These are phyloP conservation scores for Pogonomyrmex barbatus DNA, from an alignment of 1,140 invertebrate species.

Conservation along the genomic window DNA sequence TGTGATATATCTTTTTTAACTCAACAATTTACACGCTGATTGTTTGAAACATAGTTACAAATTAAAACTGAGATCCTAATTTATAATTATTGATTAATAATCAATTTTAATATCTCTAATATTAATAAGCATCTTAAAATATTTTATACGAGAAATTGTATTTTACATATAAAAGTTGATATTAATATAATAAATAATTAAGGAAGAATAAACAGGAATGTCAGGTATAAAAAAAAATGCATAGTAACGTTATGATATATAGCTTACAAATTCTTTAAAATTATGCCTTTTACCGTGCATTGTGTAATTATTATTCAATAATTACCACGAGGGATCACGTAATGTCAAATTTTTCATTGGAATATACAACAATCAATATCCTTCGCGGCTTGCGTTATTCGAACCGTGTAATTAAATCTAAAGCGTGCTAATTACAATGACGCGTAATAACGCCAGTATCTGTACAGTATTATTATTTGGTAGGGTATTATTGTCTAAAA, in stretches of 20 bases:
- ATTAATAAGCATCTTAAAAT: background rate
- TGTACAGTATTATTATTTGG: constrained; percentile 68
- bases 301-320: constrained; percentile 22
- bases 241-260: background rate
- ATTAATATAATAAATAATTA: background rate
- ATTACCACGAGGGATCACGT: background rate
- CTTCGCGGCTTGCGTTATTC: constrained; percentile 30
- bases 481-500: constrained; percentile 59
- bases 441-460: constrained; percentile 61
- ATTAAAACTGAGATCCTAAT: too few species aligned
- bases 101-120: too few species aligned
- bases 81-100: too few species aligned
- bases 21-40: too few species aligned
- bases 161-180: constrained; percentile 11
- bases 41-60: too few species aligned
- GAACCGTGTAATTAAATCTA: constrained; percentile 51
- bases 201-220: background rate
- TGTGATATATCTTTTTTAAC: too few species aligned
- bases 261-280: background rate
- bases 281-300: background rate
- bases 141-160: background rate
- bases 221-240: background rate
- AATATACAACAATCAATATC: constrained; percentile 25
- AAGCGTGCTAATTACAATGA: constrained; percentile 56
- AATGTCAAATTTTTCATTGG: constrained; percentile 39